These are phyloP conservation scores for Pyrrhia umbra DNA, from an alignment of 2,888 invertebrate genomes.

Conservation along the genomic window DNA sequence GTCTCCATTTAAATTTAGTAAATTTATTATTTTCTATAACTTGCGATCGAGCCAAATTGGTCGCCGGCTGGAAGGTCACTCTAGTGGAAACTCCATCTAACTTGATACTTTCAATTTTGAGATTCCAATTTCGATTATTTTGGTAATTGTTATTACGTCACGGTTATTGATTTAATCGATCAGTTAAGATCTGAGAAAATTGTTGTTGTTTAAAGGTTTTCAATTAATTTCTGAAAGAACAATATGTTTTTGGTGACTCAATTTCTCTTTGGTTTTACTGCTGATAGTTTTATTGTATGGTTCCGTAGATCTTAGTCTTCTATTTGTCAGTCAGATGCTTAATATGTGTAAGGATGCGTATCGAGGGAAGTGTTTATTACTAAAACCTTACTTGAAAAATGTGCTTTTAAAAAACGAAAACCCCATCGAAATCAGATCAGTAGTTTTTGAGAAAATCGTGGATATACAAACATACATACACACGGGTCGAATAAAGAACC, in stretches of 20 bases:
- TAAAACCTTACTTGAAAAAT: too few species aligned
- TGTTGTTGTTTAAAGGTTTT: not conserved
- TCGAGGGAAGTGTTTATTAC: too few species aligned
- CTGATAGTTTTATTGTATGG: too few species aligned
- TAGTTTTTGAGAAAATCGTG: too few species aligned
- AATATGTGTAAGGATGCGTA: too few species aligned
- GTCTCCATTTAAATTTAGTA: slow-evolving; percentile 30
- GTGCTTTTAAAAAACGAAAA: too few species aligned
- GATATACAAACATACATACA: too few species aligned
- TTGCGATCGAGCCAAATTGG: slow-evolving; percentile 36
- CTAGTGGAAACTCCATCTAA: slow-evolving; percentile 36
- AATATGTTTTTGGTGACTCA: not conserved
- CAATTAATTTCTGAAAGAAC: not conserved
- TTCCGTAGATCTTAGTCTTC: too few species aligned
- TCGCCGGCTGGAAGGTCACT: slow-evolving; percentile 25
- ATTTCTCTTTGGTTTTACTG: not conserved
- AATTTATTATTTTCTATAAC: slow-evolving; percentile 55
- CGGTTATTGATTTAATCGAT: slow-evolving; percentile 7
- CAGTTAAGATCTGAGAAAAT: not conserved
- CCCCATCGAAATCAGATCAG: too few species aligned
- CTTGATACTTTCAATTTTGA: slow-evolving; percentile 18
- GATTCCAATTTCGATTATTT: slow-evolving; percentile 27
- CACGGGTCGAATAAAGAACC: too few species aligned
- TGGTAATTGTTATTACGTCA: not conserved
- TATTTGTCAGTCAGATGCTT: too few species aligned